These are phyloP conservation scores for Drosophila bipectinata DNA, from an alignment of 1,140 invertebrate genomes.

Conservation along the genomic window DNA sequence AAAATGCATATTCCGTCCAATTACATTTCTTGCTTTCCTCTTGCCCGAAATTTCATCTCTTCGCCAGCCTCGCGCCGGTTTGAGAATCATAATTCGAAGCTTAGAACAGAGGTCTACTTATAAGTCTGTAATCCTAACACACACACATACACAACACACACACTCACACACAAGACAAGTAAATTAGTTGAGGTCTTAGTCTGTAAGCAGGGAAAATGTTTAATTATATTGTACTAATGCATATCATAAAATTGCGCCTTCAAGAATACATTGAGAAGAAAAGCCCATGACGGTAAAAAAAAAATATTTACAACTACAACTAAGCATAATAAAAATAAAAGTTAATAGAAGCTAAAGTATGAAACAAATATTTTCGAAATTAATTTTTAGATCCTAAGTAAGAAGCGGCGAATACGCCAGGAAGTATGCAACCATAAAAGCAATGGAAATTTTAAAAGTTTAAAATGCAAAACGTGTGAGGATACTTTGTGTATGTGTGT, in stretches of 20 bases:
- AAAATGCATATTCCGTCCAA: slow-evolving; percentile 80
- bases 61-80: slow-evolving; percentile 32
- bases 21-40: slow-evolving; percentile 79
- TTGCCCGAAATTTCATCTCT: slow-evolving; percentile 54
- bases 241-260: slow-evolving; percentile 84
- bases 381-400: slow-evolving; percentile 64
- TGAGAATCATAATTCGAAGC: slow-evolving; percentile 29
- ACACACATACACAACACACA: slow-evolving; percentile 34
- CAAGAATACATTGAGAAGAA: slow-evolving; percentile 59
- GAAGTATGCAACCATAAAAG: slow-evolving; percentile 59
- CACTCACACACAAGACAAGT: slow-evolving; percentile 18
- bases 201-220: slow-evolving; percentile 43
- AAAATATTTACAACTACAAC: slow-evolving; percentile 75
- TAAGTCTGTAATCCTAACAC: slow-evolving; percentile 46
- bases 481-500: slow-evolving; percentile 19
- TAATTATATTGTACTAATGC: slow-evolving; percentile 82
- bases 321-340: slow-evolving; percentile 64
- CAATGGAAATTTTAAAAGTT: slow-evolving; percentile 37
- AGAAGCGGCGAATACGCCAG: slow-evolving; percentile 8
- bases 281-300: slow-evolving; percentile 41
- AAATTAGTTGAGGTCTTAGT: slow-evolving; percentile 57
- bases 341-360: slow-evolving; percentile 61
- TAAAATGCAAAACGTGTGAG: slow-evolving; percentile 24
- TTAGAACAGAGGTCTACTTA: slow-evolving; percentile 51
- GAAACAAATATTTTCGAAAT: slow-evolving; percentile 78